A percentile compares a stretch with the other conserved stretches of the same genome.
Evolutionary conservation across 2,797 vertebrate species (phyloP).

Genomic region (Chaenodraco wilsoni): DNA sequence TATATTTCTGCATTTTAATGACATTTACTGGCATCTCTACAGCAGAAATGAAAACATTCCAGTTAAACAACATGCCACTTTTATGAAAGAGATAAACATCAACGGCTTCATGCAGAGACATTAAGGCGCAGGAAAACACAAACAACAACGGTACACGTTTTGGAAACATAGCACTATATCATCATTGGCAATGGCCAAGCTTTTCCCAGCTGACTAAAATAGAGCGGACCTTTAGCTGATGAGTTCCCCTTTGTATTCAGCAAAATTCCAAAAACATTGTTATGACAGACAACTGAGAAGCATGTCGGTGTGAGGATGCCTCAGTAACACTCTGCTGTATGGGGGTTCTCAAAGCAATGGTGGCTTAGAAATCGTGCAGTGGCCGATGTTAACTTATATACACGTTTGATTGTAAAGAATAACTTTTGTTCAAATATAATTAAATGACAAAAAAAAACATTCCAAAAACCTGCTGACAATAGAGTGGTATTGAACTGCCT

Average conservation of each 20-base stretch:
- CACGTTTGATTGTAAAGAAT: neutral
- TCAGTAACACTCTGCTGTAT: constrained; percentile 14
- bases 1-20: neutral
- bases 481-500: neutral
- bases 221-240: constrained; percentile 64
- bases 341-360: constrained; percentile 30
- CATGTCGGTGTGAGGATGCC: constrained; percentile 52
- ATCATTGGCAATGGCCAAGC: constrained; percentile 34
- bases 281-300: constrained; percentile 68
- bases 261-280: constrained; percentile 45
- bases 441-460: neutral
- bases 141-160: constrained; percentile 14
- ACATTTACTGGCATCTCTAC: neutral
- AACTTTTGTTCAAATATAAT: neutral
- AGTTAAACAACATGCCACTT: constrained; percentile 11
- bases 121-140: neutral
- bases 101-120: neutral
- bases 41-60: neutral
- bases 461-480: neutral
- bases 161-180: constrained; percentile 29
- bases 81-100: neutral
- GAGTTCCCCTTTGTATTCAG: constrained; percentile 37
- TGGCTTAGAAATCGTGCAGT: neutral
- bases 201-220: constrained; percentile 61
- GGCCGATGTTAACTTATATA: neutral